Conservation (phyloP, 2,113 vertebrate species). For the Saiga tatarica region DNA sequence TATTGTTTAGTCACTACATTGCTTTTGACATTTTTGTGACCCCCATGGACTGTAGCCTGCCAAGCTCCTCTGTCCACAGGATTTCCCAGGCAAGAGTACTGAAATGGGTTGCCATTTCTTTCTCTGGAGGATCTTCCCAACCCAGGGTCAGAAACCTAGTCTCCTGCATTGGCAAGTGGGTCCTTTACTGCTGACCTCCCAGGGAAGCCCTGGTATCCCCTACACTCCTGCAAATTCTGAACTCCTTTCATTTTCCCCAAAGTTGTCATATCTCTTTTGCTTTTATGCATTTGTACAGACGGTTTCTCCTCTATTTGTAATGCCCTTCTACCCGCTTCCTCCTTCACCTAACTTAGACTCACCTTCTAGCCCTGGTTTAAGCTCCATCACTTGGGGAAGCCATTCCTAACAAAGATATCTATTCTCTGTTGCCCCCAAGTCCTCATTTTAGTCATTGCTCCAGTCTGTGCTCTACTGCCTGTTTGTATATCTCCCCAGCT, state of each 20-base stretch:
- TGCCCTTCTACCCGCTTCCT: not conserved
- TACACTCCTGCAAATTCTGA: not conserved
- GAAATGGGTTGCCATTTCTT: not conserved
- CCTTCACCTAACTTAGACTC: not conserved
- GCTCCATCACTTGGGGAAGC: not conserved
- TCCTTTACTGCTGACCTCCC: not conserved
- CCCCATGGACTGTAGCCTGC: not conserved
- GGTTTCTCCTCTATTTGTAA: not conserved
- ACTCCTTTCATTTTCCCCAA: not conserved
- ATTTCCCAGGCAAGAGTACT: not conserved
- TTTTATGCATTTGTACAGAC: not conserved
- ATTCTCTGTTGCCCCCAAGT: not conserved
- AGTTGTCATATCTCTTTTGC: not conserved
- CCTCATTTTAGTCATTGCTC: not conserved
- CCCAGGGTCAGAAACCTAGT: not conserved
- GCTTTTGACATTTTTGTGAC: not conserved
- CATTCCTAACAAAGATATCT: not conserved
- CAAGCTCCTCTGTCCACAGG: not conserved
- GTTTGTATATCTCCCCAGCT: not conserved
- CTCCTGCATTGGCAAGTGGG: not conserved
- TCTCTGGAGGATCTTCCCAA: not conserved
- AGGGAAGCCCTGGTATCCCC: not conserved
- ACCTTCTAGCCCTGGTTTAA: not conserved
- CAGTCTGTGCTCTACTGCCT: not conserved
- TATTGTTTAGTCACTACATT: not conserved